Percentiles rank a stretch among this genome's conserved stretches.
These are phyloP conservation scores for Argyra leucocephala DNA, from an alignment of 2,888 invertebrate species.

Conservation along the genomic window DNA sequence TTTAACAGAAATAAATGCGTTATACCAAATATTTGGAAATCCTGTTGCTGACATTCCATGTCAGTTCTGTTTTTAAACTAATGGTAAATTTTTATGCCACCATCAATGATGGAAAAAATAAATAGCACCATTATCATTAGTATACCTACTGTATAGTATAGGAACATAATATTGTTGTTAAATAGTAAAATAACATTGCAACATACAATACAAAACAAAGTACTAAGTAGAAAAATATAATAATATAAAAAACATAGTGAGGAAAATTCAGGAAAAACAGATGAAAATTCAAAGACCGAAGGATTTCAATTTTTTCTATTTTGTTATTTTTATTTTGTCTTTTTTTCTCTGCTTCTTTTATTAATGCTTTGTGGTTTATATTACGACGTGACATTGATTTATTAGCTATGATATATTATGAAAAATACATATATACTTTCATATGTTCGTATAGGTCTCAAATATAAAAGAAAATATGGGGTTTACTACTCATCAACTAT, in stretches of 20 bases:
- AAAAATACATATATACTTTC: too few relatives aligned
- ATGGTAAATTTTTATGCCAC: neutral
- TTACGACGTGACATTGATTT: conserved; percentile 4
- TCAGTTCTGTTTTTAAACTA: neutral
- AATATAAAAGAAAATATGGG: too few relatives aligned
- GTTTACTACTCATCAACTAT: too few relatives aligned
- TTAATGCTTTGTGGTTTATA: neutral
- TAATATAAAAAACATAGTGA: neutral
- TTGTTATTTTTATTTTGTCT: neutral
- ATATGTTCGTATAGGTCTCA: too few relatives aligned
- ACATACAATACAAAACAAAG: too few relatives aligned
- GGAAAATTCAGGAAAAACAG: neutral
- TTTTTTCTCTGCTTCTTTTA: too few relatives aligned
- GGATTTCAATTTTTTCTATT: neutral
- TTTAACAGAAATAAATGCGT: too few relatives aligned
- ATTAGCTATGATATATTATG: neutral
- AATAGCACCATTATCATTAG: neutral
- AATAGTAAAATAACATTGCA: too few relatives aligned
- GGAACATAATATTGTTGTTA: neutral
- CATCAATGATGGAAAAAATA: neutral
- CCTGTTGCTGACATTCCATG: neutral
- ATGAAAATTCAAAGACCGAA: neutral
- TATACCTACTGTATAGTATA: neutral
- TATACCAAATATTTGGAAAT: neutral
- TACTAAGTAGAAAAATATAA: too few relatives aligned